Evolutionary conservation across 2,113 vertebrate genomes (phyloP), one percentile per base, ranked within the genome.

Genomic region (Syngnathus scovelli): DNA sequence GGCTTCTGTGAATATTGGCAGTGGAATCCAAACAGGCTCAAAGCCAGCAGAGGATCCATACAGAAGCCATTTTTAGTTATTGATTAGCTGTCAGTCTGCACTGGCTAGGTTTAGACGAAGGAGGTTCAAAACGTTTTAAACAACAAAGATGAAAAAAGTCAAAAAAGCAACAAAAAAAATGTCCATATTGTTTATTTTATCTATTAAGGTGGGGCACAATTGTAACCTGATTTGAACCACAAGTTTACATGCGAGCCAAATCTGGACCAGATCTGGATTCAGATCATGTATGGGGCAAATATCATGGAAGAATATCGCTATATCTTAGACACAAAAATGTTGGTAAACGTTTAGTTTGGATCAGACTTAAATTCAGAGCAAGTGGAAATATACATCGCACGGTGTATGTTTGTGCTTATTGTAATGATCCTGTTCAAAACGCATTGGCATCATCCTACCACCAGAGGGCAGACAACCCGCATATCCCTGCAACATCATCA

Each of bases 31-130:
- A 59, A 37, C 33, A 38, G 16, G 18, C 56, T 33, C 18, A 60
- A 38, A 54, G 16, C 48, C 48, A 49, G 48, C 48, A 49, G 23
- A 56, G 10, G 60, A 61, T 61, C 60, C 60, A 61, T 43, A 41
- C 52, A 33, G 23, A 56, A 5, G 54, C 23, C 54, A 56, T 7
- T 18, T 6, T 37, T 59, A 37, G 56, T 1, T 36, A 59, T 59
- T 8, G 56, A 59, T 59, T 36, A 59, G 15, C 27, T 59, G 33
- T 18, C 56, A 1, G 56, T 8, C 56, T 5, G 6, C 36, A 27
- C 27, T 33, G 54, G 21, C 48, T 49, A 18, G 48, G 33, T 33
- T 27, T 6, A 1, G n/a, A 21, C 4, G 21, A 13, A 2, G 11
- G 15, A 5, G 9, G 0, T 27, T 55, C 12, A 27, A 33, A 33